phyloP scores from a whole-genome alignment of 1,140 invertebrate genomes.

The Halesus radiatus region DNA sequence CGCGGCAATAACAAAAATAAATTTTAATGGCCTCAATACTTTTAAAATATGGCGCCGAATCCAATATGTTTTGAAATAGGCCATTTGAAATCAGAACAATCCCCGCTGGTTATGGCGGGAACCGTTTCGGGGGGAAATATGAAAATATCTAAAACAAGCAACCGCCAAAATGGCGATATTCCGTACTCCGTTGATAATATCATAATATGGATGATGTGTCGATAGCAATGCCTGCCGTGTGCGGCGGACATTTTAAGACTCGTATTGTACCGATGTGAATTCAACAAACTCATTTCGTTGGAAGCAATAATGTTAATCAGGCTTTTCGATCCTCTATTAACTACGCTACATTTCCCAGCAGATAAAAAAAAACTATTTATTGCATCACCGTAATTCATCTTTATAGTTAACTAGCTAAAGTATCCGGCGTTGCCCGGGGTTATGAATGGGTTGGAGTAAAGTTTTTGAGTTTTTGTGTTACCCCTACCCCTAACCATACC shows the following conservation, averaged over 20 bases:
- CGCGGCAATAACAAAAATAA: too few species aligned
- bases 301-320: neutral
- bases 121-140: neutral
- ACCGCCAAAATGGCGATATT: neutral
- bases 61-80: neutral
- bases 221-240: constrained; percentile 6
- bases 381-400: too few species aligned
- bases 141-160: constrained; percentile 16
- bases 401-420: too few species aligned
- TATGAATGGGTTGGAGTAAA: too few species aligned
- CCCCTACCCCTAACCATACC: too few species aligned
- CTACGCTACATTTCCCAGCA: too few species aligned
- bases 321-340: too few species aligned
- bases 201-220: neutral
- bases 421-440: too few species aligned
- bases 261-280: neutral
- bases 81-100: constrained; percentile 9
- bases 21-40: too few species aligned
- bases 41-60: too few species aligned
- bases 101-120: neutral
- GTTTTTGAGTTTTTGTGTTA: too few species aligned
- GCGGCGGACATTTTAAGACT: neutral
- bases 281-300: neutral
- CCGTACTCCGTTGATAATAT: neutral
- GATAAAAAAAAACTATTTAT: too few species aligned